phyloP scores from a whole-genome alignment of 30 jellyfish, hydroid and myxozoan genomes.

The Pelagia noctiluca region DNA sequence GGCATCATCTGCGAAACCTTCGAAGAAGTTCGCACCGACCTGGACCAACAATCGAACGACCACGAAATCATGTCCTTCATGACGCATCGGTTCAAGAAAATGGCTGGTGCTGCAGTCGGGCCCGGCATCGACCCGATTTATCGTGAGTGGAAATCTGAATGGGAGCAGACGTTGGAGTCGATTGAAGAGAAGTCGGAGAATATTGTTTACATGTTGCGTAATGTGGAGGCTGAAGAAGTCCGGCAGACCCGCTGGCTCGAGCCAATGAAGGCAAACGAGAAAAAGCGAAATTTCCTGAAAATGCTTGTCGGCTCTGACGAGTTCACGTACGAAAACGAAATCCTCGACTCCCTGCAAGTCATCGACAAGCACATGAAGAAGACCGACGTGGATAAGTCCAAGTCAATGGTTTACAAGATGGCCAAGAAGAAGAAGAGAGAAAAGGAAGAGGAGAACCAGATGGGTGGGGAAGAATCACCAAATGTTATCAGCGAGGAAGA shows the following conservation, averaged over 20 bases:
- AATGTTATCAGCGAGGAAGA: slow-evolving; percentile 53
- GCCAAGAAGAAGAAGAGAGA: slow-evolving; percentile 78
- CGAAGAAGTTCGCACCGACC: slow-evolving; percentile 79
- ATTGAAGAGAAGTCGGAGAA: slow-evolving; percentile 79
- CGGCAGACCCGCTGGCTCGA: slow-evolving; percentile 84
- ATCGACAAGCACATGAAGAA: slow-evolving; percentile 71
- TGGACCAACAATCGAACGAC: slow-evolving; percentile 79
- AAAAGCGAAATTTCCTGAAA: slow-evolving; percentile 62
- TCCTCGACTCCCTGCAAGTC: slow-evolving; percentile 58
- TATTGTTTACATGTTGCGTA: slow-evolving; percentile 68
- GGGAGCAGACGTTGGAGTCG: slow-evolving; percentile 87
- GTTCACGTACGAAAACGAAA: slow-evolving; percentile 71
- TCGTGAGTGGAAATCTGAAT: slow-evolving; percentile 94
- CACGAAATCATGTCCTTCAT: slow-evolving; percentile 83
- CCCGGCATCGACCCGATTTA: slow-evolving; percentile 85
- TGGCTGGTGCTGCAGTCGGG: slow-evolving; percentile 81
- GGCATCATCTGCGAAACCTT: slow-evolving; percentile 97
- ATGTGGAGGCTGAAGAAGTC: slow-evolving; percentile 84
- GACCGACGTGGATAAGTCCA: slow-evolving; percentile 32
- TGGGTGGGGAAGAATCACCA: slow-evolving; percentile 40
- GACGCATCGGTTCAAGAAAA: slow-evolving; percentile 82
- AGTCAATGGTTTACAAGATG: slow-evolving; percentile 57
- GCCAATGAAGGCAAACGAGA: slow-evolving; percentile 68
- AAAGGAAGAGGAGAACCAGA: slow-evolving; percentile 50
- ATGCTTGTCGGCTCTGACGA: slow-evolving; percentile 79